phyloP scores from a whole-genome alignment of 2,888 invertebrate species.

The Papilio elwesi region DNA sequence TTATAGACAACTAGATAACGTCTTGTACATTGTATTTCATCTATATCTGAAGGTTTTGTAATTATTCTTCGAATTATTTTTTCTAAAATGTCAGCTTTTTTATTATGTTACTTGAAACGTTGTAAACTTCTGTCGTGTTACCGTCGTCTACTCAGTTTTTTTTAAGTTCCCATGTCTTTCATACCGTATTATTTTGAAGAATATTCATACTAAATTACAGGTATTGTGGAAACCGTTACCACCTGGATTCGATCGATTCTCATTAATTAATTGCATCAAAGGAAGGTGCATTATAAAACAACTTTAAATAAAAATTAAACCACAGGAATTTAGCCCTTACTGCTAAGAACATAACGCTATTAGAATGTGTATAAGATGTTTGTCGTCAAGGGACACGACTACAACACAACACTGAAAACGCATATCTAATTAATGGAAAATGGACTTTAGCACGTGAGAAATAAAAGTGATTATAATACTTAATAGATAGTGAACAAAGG shows the following conservation, averaged over 20 bases:
- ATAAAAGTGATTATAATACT: constrained; percentile 20
- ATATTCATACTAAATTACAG: background rate
- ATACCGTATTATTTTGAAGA: background rate
- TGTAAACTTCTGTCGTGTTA: too few species aligned
- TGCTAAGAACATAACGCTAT: background rate
- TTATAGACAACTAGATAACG: background rate
- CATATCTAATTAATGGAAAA: background rate
- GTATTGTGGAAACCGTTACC: background rate
- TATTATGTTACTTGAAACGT: too few species aligned
- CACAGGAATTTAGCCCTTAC: constrained; percentile 1
- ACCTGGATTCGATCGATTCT: constrained; percentile 30
- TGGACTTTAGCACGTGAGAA: background rate
- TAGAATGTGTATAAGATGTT: background rate
- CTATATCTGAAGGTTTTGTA: too few species aligned
- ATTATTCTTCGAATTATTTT: too few species aligned
- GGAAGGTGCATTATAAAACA: constrained; percentile 18
- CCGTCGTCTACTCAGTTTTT: background rate
- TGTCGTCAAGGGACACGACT: background rate
- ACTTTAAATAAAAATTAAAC: background rate
- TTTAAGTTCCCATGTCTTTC: background rate
- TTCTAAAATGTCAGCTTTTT: too few species aligned
- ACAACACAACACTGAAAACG: background rate
- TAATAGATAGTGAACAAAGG: constrained; percentile 56
- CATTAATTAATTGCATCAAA: constrained; percentile 34
- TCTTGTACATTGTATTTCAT: background rate